phyloP scores from a whole-genome alignment of 2,797 vertebrate genomes.

The Gastrophryne carolinensis region DNA sequence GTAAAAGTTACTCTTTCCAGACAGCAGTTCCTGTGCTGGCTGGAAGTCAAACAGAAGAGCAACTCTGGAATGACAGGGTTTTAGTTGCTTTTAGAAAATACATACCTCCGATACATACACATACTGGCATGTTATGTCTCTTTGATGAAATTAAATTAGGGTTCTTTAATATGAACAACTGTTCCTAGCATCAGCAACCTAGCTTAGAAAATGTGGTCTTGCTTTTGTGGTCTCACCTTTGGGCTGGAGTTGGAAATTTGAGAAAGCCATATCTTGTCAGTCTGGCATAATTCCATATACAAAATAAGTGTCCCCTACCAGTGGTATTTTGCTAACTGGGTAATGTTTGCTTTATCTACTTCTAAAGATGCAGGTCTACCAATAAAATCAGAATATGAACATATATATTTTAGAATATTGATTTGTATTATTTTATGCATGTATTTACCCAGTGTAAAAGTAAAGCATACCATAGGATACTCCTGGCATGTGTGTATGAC shows the following conservation, averaged over 20 bases:
- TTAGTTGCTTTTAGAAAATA: conserved; percentile 67
- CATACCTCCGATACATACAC: conserved; percentile 67
- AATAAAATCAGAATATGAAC: no score
- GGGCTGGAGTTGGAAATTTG: conserved; percentile 57
- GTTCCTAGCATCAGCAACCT: conserved; percentile 63
- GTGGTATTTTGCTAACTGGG: not conserved
- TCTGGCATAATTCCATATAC: not conserved
- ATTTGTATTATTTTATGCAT: not conserved
- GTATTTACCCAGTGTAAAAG: not conserved
- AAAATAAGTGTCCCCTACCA: not conserved
- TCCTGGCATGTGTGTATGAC: no score
- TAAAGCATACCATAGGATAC: no score
- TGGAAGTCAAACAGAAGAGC: conserved; percentile 71
- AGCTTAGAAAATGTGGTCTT: conserved; percentile 62
- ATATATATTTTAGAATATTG: no score
- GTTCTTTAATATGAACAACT: conserved; percentile 67
- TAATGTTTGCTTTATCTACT: no score
- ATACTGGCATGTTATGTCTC: conserved; percentile 65
- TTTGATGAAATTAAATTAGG: conserved; percentile 68
- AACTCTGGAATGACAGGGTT: conserved; percentile 73
- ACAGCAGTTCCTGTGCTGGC: conserved; percentile 69
- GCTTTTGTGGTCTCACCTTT: conserved; percentile 54
- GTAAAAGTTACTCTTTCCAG: conserved; percentile 77
- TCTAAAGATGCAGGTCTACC: no score
- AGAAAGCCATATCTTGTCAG: conserved; percentile 33